Conservation (phyloP, 2,888 invertebrate genomes). For the Latrodectus elegans region DNA sequence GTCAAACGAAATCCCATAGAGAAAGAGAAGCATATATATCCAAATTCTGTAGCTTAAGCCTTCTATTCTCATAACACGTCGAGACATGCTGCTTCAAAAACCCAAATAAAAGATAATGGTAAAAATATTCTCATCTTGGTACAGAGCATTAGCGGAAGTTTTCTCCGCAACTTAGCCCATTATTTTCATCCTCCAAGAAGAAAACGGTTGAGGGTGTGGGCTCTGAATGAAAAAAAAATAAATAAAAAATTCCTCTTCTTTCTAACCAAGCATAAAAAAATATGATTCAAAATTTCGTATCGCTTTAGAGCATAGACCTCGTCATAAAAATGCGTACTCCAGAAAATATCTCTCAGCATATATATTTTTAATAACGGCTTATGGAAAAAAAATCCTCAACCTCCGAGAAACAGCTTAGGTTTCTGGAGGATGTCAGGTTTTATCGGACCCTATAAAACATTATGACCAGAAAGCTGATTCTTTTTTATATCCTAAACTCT, state of each 20-base stretch:
- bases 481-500: conserved; percentile 2
- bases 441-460: conserved; percentile 62
- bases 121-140: conserved; percentile 27
- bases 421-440: conserved; percentile 53
- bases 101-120: conserved; percentile 38
- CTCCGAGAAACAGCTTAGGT: conserved; percentile 11
- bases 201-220: neutral
- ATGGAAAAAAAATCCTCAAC: conserved; percentile 24
- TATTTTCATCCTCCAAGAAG: conserved; percentile 43
- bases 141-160: conserved; percentile 32
- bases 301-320: conserved; percentile 28
- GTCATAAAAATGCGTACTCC: conserved; percentile 40
- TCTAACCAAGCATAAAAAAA: conserved; percentile 28
- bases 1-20: conserved; percentile 5
- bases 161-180: conserved; percentile 33
- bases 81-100: conserved; percentile 6
- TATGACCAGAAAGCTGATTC: conserved; percentile 45
- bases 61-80: conserved; percentile 12
- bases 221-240: neutral
- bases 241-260: conserved; percentile 9
- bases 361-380: conserved; percentile 61
- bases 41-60: neutral
- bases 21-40: neutral
- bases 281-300: conserved; percentile 43
- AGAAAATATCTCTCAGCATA: conserved; percentile 43